Conservation (phyloP, 1,140 invertebrate genomes). For the Calycopis cecrops region DNA sequence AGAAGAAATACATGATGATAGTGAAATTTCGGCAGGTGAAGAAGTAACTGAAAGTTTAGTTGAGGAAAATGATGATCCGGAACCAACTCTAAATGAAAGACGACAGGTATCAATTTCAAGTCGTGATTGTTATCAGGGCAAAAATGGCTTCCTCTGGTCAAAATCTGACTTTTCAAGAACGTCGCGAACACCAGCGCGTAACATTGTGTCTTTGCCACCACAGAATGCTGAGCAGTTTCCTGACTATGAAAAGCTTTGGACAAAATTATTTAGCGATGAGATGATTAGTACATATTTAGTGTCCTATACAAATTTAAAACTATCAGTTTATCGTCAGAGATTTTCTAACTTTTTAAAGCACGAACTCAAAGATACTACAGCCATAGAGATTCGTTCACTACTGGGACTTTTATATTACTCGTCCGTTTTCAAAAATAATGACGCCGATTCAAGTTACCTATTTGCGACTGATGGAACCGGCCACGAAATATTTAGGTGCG, state of each 20-base stretch:
- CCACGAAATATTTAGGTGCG: constrained; percentile 13
- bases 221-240: constrained; percentile 20
- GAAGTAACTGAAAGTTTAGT: constrained; percentile 15
- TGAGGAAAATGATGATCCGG: constrained; percentile 23
- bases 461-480: constrained; percentile 28
- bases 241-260: constrained; percentile 18
- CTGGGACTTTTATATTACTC: constrained; percentile 22
- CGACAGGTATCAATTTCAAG: constrained; percentile 16
- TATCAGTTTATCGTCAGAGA: constrained; percentile 16
- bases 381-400: constrained; percentile 20
- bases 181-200: constrained; percentile 20
- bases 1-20: constrained; percentile 20
- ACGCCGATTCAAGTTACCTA: constrained; percentile 20
- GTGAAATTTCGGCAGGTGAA: constrained; percentile 21
- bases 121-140: constrained; percentile 21
- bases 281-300: constrained; percentile 22
- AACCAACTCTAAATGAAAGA: constrained; percentile 20
- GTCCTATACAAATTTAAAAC: constrained; percentile 21
- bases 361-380: constrained; percentile 18
- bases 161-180: constrained; percentile 20
- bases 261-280: constrained; percentile 21
- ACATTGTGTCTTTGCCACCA: constrained; percentile 22
- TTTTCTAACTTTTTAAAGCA: too few species aligned
- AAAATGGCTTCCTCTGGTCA: constrained; percentile 24
- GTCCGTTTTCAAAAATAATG: constrained; percentile 20